A percentile compares a stretch with the other conserved stretches of the same genome.
Evolutionary conservation across 2,888 invertebrate species (phyloP).

Genomic region (Exephanes ischioxanthus): DNA sequence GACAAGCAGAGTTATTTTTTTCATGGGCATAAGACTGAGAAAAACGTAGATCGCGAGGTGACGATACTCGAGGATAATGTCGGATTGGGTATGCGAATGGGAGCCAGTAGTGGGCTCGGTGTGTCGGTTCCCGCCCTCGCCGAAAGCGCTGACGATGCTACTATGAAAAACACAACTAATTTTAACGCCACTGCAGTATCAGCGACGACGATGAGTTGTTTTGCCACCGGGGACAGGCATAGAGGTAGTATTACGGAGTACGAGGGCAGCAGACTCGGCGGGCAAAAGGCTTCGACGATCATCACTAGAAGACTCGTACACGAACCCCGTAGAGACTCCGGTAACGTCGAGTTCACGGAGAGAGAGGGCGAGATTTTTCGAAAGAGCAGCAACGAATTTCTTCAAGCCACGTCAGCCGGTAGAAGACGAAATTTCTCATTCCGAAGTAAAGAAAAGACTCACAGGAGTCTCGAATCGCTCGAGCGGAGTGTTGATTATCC

Average conservation of each 20-base stretch:
- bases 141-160: conserved; percentile 54
- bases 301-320: conserved; percentile 44
- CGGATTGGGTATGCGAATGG: conserved; percentile 44
- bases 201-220: conserved; percentile 72
- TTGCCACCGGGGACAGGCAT: conserved; percentile 70
- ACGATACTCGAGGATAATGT: conserved; percentile 69
- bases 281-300: neutral
- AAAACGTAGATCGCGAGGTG: conserved; percentile 77
- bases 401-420: conserved; percentile 68
- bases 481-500: conserved; percentile 73
- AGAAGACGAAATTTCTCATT: conserved; percentile 76
- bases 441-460: conserved; percentile 74
- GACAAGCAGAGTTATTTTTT: conserved; percentile 82
- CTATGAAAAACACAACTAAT: conserved; percentile 31
- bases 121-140: neutral
- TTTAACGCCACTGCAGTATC: neutral
- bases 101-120: conserved; percentile 1
- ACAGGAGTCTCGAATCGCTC: conserved; percentile 79
- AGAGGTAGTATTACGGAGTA: conserved; percentile 52
- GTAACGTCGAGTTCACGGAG: conserved; percentile 77
- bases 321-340: conserved; percentile 72
- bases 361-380: conserved; percentile 79
- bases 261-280: conserved; percentile 52
- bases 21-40: conserved; percentile 82
- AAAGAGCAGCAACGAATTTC: conserved; percentile 75